Conservation (phyloP, 2,113 vertebrate genomes). For the Apaloderma vittatum region DNA sequence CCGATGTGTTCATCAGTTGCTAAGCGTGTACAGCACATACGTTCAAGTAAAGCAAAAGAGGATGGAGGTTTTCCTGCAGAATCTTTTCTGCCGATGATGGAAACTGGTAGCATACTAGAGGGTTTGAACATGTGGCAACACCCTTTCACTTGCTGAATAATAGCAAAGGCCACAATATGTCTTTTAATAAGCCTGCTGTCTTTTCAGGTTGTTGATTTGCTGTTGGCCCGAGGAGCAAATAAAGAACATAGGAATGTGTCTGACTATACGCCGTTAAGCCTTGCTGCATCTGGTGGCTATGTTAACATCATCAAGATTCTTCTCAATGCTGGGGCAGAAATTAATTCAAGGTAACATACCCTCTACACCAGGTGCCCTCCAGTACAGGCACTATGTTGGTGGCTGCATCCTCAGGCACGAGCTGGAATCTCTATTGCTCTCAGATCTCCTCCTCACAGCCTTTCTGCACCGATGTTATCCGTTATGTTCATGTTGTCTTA, state of each 20-base stretch:
- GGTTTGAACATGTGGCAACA: neutral
- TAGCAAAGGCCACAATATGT: neutral
- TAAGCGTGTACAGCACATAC: neutral
- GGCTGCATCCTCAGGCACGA: neutral
- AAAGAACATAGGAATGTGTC: constrained; percentile 99
- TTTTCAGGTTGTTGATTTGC: constrained; percentile 93
- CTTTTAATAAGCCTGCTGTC: neutral
- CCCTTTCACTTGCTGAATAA: neutral
- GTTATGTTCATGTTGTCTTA: neutral
- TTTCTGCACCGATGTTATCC: neutral
- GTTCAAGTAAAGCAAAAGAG: neutral
- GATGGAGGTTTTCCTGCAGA: neutral
- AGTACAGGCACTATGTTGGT: neutral
- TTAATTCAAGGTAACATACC: constrained; percentile 92
- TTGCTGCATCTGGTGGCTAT: constrained; percentile 97
- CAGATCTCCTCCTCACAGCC: neutral
- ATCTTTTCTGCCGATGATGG: neutral
- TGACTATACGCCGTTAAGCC: constrained; percentile 97
- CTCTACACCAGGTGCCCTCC: neutral
- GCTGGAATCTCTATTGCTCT: neutral
- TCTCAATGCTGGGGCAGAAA: constrained; percentile 97
- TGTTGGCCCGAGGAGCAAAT: constrained; percentile 96
- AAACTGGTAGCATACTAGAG: neutral
- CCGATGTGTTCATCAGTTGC: neutral
- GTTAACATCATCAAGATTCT: constrained; percentile 99